These are phyloP conservation scores for Tiaroga cobitis DNA, from an alignment of 2,797 vertebrate species.

Conservation along the genomic window DNA sequence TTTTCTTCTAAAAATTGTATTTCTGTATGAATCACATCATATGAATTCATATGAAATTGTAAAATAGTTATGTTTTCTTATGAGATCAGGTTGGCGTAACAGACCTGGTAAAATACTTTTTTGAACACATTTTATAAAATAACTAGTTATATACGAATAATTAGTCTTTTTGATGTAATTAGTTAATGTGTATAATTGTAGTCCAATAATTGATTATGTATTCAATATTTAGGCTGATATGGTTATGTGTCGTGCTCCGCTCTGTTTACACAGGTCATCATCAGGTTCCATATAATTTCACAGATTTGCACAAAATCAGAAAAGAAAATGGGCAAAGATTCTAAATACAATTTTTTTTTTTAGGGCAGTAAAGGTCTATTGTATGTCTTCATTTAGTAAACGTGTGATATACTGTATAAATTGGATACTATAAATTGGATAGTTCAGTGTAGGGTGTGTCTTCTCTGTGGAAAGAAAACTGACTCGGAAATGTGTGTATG, in stretches of 20 bases:
- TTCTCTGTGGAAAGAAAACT: conserved; percentile 14
- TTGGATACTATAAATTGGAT: background rate
- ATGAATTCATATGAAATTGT: background rate
- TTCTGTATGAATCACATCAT: background rate
- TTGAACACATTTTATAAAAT: background rate
- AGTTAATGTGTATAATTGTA: background rate
- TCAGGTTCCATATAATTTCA: background rate
- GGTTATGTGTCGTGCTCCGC: background rate
- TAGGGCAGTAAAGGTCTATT: background rate
- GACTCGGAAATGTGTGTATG: background rate
- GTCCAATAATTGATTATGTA: background rate
- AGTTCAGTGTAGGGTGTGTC: background rate
- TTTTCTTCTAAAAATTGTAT: too few species aligned
- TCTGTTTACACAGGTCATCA: background rate
- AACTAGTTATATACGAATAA: background rate
- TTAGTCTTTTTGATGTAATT: background rate
- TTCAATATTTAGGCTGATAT: background rate
- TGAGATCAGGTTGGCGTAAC: background rate
- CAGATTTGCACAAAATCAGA: background rate
- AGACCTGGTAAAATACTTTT: background rate
- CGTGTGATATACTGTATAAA: background rate
- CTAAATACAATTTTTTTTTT: too few species aligned
- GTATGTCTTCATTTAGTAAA: background rate
- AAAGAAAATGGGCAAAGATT: background rate
- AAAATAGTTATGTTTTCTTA: too few species aligned